phyloP scores from a whole-genome alignment of 2,113 vertebrate species.

The Saccopteryx bilineata region DNA sequence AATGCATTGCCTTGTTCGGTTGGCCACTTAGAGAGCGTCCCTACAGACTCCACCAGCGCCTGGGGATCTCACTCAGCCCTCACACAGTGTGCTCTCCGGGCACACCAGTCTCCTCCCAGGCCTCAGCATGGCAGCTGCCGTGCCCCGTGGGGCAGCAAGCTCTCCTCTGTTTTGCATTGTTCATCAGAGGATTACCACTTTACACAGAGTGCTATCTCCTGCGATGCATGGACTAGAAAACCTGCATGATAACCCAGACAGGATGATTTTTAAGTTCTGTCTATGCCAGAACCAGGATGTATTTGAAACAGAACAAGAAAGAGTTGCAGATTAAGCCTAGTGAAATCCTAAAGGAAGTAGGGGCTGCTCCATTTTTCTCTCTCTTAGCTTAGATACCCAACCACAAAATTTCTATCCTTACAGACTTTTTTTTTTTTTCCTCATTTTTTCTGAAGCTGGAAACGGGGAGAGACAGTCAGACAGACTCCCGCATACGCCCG shows the following conservation, averaged over 20 bases:
- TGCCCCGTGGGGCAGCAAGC: not conserved
- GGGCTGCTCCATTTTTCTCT: not conserved
- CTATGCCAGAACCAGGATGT: not conserved
- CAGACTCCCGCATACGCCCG: too few species aligned
- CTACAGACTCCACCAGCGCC: not conserved
- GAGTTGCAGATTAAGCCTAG: not conserved
- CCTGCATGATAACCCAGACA: not conserved
- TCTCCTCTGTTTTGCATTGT: not conserved
- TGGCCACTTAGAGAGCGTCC: not conserved
- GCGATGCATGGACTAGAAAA: constrained; percentile 11
- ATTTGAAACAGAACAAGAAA: constrained; percentile 32
- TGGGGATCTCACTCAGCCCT: not conserved
- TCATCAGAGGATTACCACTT: constrained; percentile 11
- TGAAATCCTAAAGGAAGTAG: not conserved
- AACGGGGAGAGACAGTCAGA: too few species aligned
- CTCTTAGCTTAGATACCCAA: not conserved
- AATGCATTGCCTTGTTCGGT: not conserved
- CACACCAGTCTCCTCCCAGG: not conserved
- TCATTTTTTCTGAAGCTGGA: too few species aligned
- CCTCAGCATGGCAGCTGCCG: not conserved
- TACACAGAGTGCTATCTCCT: not conserved
- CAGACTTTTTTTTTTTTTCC: too few species aligned
- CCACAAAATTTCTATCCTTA: not conserved
- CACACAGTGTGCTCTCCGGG: not conserved
- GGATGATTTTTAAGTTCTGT: not conserved